Evolutionary conservation across 2,797 vertebrate species (phyloP).

Genomic region (Anolis apletophallus): DNA sequence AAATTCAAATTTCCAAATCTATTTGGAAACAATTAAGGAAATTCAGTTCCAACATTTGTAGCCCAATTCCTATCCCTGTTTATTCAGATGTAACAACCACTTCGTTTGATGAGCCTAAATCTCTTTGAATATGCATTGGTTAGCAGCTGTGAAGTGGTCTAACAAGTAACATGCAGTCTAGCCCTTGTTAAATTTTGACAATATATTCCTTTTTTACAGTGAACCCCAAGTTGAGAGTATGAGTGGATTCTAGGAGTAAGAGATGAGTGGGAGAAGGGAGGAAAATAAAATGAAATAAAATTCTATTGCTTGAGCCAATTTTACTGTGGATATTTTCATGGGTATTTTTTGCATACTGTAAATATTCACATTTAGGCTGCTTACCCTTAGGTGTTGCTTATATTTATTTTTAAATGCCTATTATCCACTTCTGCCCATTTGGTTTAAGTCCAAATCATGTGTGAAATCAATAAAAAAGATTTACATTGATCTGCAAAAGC

Average conservation of each 20-base stretch:
- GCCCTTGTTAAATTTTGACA: background rate
- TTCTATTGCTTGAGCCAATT: background rate
- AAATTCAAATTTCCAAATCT: background rate
- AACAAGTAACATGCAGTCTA: background rate
- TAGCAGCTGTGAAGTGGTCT: background rate
- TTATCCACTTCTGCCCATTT: background rate
- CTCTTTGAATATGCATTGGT: too few relatives aligned
- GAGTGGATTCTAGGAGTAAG: too few relatives aligned
- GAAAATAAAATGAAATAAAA: background rate
- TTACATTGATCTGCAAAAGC: background rate
- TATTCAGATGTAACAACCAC: background rate
- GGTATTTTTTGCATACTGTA: background rate
- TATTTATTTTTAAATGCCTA: background rate
- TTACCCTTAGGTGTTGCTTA: background rate
- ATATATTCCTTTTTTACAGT: too few relatives aligned
- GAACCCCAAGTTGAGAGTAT: too few relatives aligned
- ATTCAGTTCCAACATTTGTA: background rate
- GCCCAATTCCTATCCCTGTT: background rate
- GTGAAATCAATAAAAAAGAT: constrained; percentile 10
- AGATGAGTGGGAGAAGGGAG: background rate
- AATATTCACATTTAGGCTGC: background rate
- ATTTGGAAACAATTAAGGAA: background rate
- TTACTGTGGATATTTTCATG: background rate
- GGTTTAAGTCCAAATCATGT: background rate
- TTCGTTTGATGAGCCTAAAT: background rate